These are phyloP conservation scores for Caenorhabditis macrosperma DNA, from an alignment of 2,888 invertebrate species.

Conservation along the genomic window DNA sequence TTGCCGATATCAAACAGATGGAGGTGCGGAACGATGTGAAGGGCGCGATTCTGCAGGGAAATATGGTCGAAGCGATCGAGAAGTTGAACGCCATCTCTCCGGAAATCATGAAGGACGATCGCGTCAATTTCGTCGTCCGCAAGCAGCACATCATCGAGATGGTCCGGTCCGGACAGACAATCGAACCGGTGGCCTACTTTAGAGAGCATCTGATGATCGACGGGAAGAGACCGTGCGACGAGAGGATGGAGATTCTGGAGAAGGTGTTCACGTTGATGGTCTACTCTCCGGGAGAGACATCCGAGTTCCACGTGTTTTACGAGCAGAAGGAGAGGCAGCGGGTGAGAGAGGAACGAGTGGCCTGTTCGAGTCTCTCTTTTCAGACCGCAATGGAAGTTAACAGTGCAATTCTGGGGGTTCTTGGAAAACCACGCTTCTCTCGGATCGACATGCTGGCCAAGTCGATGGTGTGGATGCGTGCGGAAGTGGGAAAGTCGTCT, in stretches of 20 bases:
- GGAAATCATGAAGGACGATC: conserved; percentile 14
- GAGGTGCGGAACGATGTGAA: conserved; percentile 24
- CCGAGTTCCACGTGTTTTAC: conserved; percentile 17
- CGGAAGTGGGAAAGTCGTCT: neutral
- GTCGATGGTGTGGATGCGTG: conserved; percentile 1
- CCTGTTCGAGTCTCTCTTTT: no score
- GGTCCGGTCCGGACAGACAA: conserved; percentile 18
- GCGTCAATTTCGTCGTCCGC: conserved; percentile 8
- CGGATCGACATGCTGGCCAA: conserved; percentile 48
- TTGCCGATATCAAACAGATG: conserved; percentile 35
- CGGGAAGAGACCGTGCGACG: conserved; percentile 8
- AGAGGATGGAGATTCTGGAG: conserved; percentile 40
- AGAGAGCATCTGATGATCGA: conserved; percentile 29
- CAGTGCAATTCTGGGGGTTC: conserved; percentile 26
- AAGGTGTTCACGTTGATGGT: conserved; percentile 52
- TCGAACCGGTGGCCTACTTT: conserved; percentile 37
- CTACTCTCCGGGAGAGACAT: conserved; percentile 2
- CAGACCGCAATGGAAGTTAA: conserved; percentile 44
- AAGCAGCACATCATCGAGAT: conserved; percentile 54
- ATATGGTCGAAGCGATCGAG: conserved; percentile 29
- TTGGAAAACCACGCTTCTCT: conserved; percentile 21
- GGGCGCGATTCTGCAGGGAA: conserved; percentile 34
- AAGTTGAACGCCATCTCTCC: conserved; percentile 20
- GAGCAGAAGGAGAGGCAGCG: conserved; percentile 27
- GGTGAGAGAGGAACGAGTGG: conserved; percentile 1